Conservation (phyloP, 2,797 vertebrate genomes). For the Gymnoscopelus microlampas region DNA sequence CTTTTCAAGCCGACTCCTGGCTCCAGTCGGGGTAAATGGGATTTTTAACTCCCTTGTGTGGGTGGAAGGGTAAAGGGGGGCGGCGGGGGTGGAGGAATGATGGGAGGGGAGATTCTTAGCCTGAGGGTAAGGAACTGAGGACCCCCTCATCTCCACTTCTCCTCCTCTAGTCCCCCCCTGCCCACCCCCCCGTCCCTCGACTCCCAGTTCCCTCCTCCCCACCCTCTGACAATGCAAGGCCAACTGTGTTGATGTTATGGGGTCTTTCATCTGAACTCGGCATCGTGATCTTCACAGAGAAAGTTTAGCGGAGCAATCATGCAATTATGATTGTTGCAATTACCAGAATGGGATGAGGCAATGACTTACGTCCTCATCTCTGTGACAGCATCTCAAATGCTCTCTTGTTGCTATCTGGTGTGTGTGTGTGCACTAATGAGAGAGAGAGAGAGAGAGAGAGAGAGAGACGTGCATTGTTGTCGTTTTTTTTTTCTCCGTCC, state of each 20-base stretch:
- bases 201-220: constrained; percentile 9
- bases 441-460: no score
- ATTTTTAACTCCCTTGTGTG: constrained; percentile 83
- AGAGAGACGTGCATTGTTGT: background rate
- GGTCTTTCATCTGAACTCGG: constrained; percentile 71
- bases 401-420: constrained; percentile 16
- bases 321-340: constrained; percentile 69
- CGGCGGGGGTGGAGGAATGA: constrained; percentile 48
- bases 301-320: constrained; percentile 64
- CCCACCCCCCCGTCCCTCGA: constrained; percentile 14
- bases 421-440: background rate
- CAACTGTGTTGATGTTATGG: constrained; percentile 75
- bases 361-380: constrained; percentile 45
- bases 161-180: background rate
- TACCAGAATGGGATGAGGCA: constrained; percentile 50
- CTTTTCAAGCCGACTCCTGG: constrained; percentile 89
- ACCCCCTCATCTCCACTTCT: constrained; percentile 12
- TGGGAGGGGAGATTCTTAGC: constrained; percentile 75
- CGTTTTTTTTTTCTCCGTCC: background rate
- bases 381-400: constrained; percentile 17
- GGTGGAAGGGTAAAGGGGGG: constrained; percentile 65
- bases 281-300: constrained; percentile 70
- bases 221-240: constrained; percentile 74
- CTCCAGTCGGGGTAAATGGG: constrained; percentile 85
- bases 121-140: constrained; percentile 74